Evolutionary conservation across 2,113 vertebrate species (phyloP).

Genomic region (Condylura cristata): DNA sequence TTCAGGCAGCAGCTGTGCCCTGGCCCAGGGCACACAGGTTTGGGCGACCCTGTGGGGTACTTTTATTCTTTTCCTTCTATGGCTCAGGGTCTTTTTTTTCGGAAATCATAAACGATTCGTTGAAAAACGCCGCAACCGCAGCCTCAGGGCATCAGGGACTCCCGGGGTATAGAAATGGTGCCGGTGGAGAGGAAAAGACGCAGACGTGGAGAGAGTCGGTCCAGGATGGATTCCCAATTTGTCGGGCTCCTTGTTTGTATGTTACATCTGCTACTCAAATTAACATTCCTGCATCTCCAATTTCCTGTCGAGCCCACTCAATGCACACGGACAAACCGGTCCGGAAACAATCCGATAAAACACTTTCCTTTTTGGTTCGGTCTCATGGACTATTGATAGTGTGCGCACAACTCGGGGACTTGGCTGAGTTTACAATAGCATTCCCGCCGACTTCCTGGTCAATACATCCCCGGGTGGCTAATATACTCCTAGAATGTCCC

Average conservation of each 20-base stretch:
- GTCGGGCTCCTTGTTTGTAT: background rate
- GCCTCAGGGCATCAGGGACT: background rate
- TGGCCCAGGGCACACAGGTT: constrained; percentile 22
- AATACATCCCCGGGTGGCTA: constrained; percentile 56
- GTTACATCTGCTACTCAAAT: constrained; percentile 16
- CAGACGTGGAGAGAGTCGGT: too few species aligned
- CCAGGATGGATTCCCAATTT: constrained; percentile 36
- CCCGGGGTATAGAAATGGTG: background rate
- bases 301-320: constrained; percentile 36
- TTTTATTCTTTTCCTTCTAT: constrained; percentile 54
- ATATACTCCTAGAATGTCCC: constrained; percentile 48
- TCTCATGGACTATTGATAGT: constrained; percentile 31
- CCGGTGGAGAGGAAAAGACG: background rate
- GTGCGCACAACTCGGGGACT: background rate
- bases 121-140: background rate
- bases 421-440: background rate
- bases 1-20: constrained; percentile 34
- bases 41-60: constrained; percentile 13
- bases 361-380: constrained; percentile 6
- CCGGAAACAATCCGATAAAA: constrained; percentile 56
- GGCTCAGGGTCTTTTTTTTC: constrained; percentile 24
- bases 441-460: constrained; percentile 45
- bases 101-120: background rate
- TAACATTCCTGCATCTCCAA: constrained; percentile 55
- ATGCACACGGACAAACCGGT: background rate